Conservation (phyloP, 2,888 invertebrate genomes). For the Oligia latruncula region DNA sequence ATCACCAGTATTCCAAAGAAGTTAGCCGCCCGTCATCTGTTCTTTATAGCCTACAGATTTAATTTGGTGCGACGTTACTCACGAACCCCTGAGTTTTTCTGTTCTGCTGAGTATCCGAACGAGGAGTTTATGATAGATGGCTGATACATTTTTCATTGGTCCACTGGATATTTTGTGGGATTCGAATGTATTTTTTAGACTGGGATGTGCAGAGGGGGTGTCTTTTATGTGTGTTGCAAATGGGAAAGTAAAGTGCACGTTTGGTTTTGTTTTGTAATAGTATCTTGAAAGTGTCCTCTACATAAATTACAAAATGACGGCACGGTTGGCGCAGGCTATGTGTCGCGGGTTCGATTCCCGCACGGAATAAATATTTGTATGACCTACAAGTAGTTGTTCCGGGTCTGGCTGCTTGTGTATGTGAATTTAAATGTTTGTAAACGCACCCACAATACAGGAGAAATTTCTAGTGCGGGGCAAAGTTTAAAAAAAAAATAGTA, state of each 20-base stretch:
- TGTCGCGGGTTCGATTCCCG: too few species aligned
- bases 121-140: constrained; percentile 87
- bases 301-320: not conserved
- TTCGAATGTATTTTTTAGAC: constrained; percentile 30
- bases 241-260: not conserved
- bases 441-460: too few species aligned
- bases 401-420: too few species aligned
- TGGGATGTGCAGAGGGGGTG: not conserved
- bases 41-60: constrained; percentile 86
- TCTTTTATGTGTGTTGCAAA: constrained; percentile 23
- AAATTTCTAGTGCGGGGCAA: too few species aligned
- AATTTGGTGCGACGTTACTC: constrained; percentile 89
- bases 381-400: too few species aligned
- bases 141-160: constrained; percentile 87
- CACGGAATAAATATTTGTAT: too few species aligned
- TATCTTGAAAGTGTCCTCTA: not conserved
- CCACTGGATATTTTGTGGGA: constrained; percentile 40
- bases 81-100: constrained; percentile 84
- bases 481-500: not conserved
- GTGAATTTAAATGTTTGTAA: too few species aligned
- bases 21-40: constrained; percentile 84
- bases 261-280: not conserved
- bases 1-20: constrained; percentile 63
- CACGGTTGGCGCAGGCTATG: too few species aligned
- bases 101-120: constrained; percentile 75